Base-by-base conservation (phyloP, 2,113 vertebrate species). In the Uria aalge region DNA sequence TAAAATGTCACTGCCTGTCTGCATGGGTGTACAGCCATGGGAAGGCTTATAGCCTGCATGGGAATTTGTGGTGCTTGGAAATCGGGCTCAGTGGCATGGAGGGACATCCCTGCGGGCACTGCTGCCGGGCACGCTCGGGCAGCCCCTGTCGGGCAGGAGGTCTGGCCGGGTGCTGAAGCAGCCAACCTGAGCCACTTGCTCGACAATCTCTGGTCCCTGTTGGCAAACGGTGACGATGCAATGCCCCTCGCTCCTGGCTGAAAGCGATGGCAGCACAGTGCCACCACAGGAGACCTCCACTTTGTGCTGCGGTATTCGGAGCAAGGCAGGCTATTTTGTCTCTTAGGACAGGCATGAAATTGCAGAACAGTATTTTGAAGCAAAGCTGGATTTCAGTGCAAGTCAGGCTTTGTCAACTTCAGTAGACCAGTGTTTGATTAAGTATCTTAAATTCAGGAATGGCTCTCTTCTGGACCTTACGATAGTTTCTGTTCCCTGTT, bases 51-150 rank as follows among this genome's bases (percentile, higher is more conserved):
- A 62, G 64, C 12, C 50, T 59, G 55, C 27, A 2, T 13, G n/a
- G 41, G 47, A 84, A n/a, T 41, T 29, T 78, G 36, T 16, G 16
- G 55, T 8, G 23, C 52, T 75, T 0, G 3, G 47, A 56, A 78
- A 63, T 34, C 7, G 17, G 12, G 29, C 5, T 77, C 3, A 3
- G 76, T 24, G 47, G 38, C 79, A 60, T 8, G 0, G 5, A 73
- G 72, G 59, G 64, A 47, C 27, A 5, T 41, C 15, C 72, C 43
- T 0, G 0, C 0, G 1, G 66, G 66, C 32, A 3, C 64, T 36
- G 73, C 60, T 84, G 80, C 63, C 2, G 0, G 0, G 8, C 2
- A 8, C 0, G 5, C 72, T 47, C 0, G 0, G 45, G 66, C 73
- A 81, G 66, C 80, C 2, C 0, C 2, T 34, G 52, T 66, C 63